Evolutionary conservation across 2,113 vertebrate species (phyloP).

Genomic region (Lathamus discolor): DNA sequence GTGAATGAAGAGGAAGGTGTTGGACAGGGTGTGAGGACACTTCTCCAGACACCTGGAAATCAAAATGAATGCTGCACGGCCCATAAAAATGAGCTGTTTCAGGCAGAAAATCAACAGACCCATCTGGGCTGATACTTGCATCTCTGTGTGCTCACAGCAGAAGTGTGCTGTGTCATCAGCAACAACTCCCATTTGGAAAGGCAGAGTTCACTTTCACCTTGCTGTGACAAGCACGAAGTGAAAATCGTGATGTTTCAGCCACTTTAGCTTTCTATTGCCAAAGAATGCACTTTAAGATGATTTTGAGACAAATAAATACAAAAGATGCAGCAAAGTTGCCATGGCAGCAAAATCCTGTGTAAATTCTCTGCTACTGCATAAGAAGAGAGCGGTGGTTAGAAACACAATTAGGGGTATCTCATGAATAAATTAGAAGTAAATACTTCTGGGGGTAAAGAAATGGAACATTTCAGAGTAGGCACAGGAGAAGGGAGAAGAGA

Average conservation of each 20-base stretch:
- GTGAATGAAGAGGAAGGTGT: background rate
- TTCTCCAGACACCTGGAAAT: background rate
- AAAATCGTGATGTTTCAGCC: background rate
- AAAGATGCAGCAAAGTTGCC: background rate
- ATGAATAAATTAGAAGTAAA: background rate
- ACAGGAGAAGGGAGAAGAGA: background rate
- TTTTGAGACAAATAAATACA: background rate
- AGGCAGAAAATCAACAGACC: background rate
- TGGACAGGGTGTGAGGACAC: background rate
- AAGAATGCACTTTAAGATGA: background rate
- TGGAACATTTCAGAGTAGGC: background rate
- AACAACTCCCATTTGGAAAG: background rate
- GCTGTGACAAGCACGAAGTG: rapidly evolving
- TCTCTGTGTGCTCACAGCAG: background rate
- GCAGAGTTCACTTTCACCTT: background rate
- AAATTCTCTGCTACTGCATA: background rate
- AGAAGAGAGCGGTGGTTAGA: background rate
- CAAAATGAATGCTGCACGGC: background rate
- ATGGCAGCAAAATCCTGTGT: background rate
- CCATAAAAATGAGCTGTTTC: background rate
- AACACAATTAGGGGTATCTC: background rate
- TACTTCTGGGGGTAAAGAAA: background rate
- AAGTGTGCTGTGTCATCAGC: background rate
- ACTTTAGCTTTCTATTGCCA: background rate
- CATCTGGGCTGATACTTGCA: background rate